Evolutionary conservation across 2,797 vertebrate genomes (phyloP), one percentile per base, ranked within the genome.

Genomic region (Orestias chungarensis): DNA sequence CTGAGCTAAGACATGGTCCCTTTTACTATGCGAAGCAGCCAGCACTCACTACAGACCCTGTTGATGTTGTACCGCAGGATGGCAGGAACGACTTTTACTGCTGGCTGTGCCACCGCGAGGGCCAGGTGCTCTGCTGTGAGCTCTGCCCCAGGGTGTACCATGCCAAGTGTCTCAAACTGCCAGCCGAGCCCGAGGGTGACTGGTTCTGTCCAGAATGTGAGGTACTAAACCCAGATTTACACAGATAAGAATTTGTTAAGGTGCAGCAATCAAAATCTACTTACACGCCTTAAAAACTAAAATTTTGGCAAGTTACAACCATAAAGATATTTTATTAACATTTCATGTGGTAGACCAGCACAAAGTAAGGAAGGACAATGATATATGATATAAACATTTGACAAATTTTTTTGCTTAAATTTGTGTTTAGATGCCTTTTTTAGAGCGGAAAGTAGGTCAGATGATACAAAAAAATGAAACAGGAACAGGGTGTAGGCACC

Each of bases 11-110:
- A 96, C 98, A 99, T 94, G 98, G 98, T 96, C 98, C 98, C 94
- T 99, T 99, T 99, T 99, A 99, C 97, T 99, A 99, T 97, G 90
- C 95, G 96, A 99, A 99, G 95, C 95, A 95, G 94, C 93, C 95
- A 83, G 90, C 94, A 92, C 94, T 95, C 93, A 94, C 94, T 88
- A 93, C 94, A 97, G 98, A 99, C 95, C 97, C 98, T 97, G 97
- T 99, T 96, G 97, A 99, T 97, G 98, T 98, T 97, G 96, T 97
- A 97, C 98, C 97, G 87, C 98, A 99, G 97, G 98, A 99, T 91
- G 97, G 98, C 95, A 97, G 98, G 93, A 99, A 99, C 87, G 98
- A 99, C 94, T 99, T 99, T 96, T 99, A 95, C 95, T 99, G 98
- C 96, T 99, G 98, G 98, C 91, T 99, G 96, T 99, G 98, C 95